Percentiles rank a stretch among this genome's conserved stretches.
Evolutionary conservation across 37 sponge, comb jelly and placozoan genomes (phyloP).

Genomic region (Oscarella lobularis): DNA sequence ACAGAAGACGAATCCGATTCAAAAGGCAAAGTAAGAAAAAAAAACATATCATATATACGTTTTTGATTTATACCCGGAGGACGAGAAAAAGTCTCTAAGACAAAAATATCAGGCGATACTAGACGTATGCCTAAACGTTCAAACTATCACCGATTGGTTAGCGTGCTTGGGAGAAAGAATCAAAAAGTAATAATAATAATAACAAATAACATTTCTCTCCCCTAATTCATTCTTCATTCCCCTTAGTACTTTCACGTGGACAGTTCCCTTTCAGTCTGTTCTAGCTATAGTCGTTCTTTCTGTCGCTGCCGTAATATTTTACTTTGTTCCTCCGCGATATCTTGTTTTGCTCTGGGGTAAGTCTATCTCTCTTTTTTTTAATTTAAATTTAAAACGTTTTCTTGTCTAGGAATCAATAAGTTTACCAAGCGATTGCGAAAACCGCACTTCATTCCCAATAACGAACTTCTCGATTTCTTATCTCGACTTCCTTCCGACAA

Average conservation of each 20-base stretch:
- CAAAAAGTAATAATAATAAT: conserved; percentile 39
- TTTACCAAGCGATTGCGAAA: conserved; percentile 60
- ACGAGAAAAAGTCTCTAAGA: conserved; percentile 5
- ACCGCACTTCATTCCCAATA: conserved; percentile 69
- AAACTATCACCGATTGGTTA: conserved; percentile 38
- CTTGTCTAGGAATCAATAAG: conserved; percentile 67
- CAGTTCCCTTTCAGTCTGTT: conserved; percentile 77
- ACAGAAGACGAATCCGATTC: neutral
- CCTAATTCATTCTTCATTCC: neutral
- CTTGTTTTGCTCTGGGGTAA: conserved; percentile 55
- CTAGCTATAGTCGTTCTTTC: conserved; percentile 37
- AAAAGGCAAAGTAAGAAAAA: no score
- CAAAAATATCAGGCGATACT: conserved; percentile 33
- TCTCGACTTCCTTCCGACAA: conserved; percentile 62
- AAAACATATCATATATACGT: no score
- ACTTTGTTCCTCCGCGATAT: conserved; percentile 63
- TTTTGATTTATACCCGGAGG: neutral
- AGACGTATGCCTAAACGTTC: conserved; percentile 55
- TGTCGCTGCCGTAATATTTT: conserved; percentile 34
- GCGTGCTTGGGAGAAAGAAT: conserved; percentile 62
- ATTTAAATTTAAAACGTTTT: neutral
- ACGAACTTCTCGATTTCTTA: conserved; percentile 76
- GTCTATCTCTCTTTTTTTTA: neutral
- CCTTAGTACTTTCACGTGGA: conserved; percentile 69
- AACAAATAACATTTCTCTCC: neutral